Base-by-base conservation (phyloP, 35 echinoderm and acorn worm genomes). In the Lytechinus variegatus region DNA sequence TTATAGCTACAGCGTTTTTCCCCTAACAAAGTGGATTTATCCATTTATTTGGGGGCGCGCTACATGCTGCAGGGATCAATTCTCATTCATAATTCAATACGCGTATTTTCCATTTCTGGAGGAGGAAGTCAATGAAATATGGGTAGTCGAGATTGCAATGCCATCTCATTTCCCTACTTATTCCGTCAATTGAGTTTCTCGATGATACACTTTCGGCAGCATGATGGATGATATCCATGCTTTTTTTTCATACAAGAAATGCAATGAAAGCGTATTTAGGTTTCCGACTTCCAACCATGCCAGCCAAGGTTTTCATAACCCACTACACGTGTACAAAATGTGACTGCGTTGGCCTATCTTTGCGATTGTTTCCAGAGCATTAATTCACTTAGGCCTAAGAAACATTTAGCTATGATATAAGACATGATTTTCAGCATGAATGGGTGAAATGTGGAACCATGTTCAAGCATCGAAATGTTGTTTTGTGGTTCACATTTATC, bases 11-110 rank as follows among this genome's bases (percentile, higher is more conserved):
- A 7, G 6, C 66, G 66, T 79, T n/a, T 79, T 79, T 21, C 3
- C 66, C n/a, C 12, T 79, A n/a, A 79, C 12, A 79, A 79, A 79
- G 66, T 79, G 66, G 66, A 79, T 79, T 79, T 79, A 79, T 24
- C n/a, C 66, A 79, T 79, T 79, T 79, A 79, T 79, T 79, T 56
- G 19, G 19, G 19, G 66, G 19, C 19, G 33, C 66, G 66, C 66
- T 79, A 79, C 21, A 79, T 7, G 66, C 66, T 79, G 66, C 66
- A 79, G 3, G 66, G 66, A 79, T 79, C n/a, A 16, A 24, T 7
- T 79, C 66, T 79, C 66, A 79, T 79, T 79, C 66, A 79, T 79
- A 79, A 79, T 79, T 79, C 66, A 79, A 79, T 24, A 79, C 66
- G 66, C 66, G 66, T 79, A 79, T 79, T 79, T 24, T 79, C 66